Evolutionary conservation across 2,888 invertebrate species (phyloP), one percentile per base, ranked within the genome.

Genomic region (Biston betularia): DNA sequence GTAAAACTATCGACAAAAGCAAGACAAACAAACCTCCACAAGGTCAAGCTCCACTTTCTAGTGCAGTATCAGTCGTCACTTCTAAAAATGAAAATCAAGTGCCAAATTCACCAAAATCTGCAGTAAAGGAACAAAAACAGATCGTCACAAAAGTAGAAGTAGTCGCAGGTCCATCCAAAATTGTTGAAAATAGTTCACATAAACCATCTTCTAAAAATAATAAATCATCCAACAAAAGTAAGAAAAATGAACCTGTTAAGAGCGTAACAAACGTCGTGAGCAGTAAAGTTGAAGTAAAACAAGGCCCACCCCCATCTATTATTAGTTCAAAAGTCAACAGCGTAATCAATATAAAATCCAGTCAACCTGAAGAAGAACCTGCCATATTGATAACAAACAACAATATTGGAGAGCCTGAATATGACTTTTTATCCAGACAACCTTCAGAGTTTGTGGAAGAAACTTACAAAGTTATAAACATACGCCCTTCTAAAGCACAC

Each of bases 391-490:
- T 95, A 35, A 91, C 95, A 12, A 96, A 96, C 67, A 97, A 97
- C 79, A 96, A 97, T 79, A 94, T 97, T 46, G 96, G 96, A 33
- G 96, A 97, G 71, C 97, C 97, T 0, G 97, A 97, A 89, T 97
- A 97, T 81, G 97, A 97, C 84, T 97, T 97, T 80, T 94, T 97
- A 5, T 97, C 97, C 8, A 95, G 97, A 46, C 97, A 98, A 80
- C 97, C 97, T 0, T 96, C 97, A 9, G 97, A 97, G 88, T 96
- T 96, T 74, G 96, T 97, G 8, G 97, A 97, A 86, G 97, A 97
- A 92, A 97, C 97, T 0, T 97, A 96, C 87, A 96, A 96, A 89
- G 96, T 97, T 76, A 96, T 97, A 58, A 97, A 97, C 84, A 91
- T 97, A 70, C 95, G 96, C 72, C 96, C 97, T n/a, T 95, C 96